These are phyloP conservation scores for Melanostigma gelatinosum DNA, from an alignment of 2,113 vertebrate genomes.

Conservation along the genomic window DNA sequence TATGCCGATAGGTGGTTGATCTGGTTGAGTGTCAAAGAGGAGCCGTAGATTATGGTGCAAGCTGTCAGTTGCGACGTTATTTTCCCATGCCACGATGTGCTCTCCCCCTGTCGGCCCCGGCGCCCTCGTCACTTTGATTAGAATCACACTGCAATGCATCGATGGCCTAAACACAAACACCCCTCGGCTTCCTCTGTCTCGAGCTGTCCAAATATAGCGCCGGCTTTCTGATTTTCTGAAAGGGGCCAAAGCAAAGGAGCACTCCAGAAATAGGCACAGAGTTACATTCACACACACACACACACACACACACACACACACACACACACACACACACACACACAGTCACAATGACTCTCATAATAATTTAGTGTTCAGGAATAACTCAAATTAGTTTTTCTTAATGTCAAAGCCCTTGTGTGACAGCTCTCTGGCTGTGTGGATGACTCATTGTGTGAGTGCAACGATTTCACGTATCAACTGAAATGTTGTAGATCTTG, in stretches of 20 bases:
- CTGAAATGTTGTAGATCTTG: constrained; percentile 22
- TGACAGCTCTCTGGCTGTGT: constrained; percentile 13
- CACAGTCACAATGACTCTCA: not conserved
- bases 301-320: not conserved
- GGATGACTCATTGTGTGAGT: constrained; percentile 30
- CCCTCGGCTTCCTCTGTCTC: constrained; percentile 17
- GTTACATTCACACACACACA: not conserved
- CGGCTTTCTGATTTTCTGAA: constrained; percentile 32
- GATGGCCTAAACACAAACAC: constrained; percentile 28
- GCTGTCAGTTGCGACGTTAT: constrained; percentile 40
- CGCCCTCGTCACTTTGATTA: constrained; percentile 61
- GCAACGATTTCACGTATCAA: constrained; percentile 21
- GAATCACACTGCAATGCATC: constrained; percentile 40
- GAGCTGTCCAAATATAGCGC: constrained; percentile 30
- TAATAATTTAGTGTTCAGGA: constrained; percentile 14
- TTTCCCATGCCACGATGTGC: constrained; percentile 26
- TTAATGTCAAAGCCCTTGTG: constrained; percentile 6
- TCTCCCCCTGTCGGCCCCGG: constrained; percentile 40
- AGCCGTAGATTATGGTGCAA: constrained; percentile 45
- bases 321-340: not conserved
- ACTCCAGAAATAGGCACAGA: not conserved
- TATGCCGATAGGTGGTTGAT: constrained; percentile 61
- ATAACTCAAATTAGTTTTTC: not conserved
- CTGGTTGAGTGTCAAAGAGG: constrained; percentile 52
- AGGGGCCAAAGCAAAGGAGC: constrained; percentile 1